phyloP scores from a whole-genome alignment of 2,113 vertebrate species.

The Psilopsiagon aurifrons region DNA sequence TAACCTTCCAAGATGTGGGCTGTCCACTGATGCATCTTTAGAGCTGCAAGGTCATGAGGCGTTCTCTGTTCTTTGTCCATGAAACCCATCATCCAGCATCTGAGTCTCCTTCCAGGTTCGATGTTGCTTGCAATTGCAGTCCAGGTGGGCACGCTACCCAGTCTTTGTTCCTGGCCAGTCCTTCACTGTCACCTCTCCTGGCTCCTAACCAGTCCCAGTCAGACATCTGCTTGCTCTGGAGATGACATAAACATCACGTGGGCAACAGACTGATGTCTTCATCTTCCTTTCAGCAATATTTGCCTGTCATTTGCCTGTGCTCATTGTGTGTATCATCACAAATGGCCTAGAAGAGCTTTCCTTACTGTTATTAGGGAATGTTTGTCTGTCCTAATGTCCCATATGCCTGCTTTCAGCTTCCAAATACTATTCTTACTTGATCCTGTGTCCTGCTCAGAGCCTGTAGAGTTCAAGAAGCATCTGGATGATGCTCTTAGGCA shows the following conservation, averaged over 20 bases:
- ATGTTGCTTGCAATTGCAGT: not conserved
- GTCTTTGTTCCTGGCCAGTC: not conserved
- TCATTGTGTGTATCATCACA: rapidly evolving
- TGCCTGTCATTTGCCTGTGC: not conserved
- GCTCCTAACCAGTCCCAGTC: not conserved
- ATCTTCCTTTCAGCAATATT: not conserved
- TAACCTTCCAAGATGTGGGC: not conserved
- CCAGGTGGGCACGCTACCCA: not conserved
- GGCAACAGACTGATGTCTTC: rapidly evolving
- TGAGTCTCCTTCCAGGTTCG: not conserved
- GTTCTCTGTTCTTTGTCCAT: rapidly evolving
- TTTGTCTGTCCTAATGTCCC: not conserved
- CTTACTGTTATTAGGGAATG: not conserved
- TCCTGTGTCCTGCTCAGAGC: not conserved
- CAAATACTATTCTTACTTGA: not conserved
- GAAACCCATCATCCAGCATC: not conserved
- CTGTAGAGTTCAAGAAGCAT: not conserved
- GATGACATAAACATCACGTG: rapidly evolving
- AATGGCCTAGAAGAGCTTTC: not conserved
- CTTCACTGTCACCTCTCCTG: not conserved
- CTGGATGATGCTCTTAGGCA: not conserved
- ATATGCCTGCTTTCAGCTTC: not conserved
- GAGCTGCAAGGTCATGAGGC: not conserved
- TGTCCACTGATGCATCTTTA: not conserved
- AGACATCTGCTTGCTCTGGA: not conserved